Evolutionary conservation across 1,140 invertebrate species (phyloP).

Genomic region (Leptinotarsa defecta): DNA sequence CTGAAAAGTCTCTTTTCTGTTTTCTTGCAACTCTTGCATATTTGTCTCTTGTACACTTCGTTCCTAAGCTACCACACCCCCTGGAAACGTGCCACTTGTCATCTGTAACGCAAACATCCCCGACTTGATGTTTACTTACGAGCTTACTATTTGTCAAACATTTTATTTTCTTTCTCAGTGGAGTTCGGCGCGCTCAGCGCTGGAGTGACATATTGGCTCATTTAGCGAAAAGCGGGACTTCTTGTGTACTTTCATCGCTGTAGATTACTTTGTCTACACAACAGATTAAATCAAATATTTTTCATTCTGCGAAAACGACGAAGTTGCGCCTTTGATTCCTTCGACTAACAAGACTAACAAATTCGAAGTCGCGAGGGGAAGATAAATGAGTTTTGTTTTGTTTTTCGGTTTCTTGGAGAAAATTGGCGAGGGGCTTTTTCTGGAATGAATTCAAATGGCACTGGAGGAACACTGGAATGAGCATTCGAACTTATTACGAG

Average conservation of each 20-base stretch:
- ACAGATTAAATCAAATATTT: slow-evolving; percentile 56
- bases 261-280: slow-evolving; percentile 55
- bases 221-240: slow-evolving; percentile 52
- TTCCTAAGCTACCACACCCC: not conserved
- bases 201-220: slow-evolving; percentile 55
- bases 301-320: slow-evolving; percentile 42
- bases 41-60: not conserved
- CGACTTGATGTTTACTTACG: slow-evolving; percentile 52
- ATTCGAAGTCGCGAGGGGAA: slow-evolving; percentile 16
- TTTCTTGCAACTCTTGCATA: no score
- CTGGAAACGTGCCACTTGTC: slow-evolving; percentile 17
- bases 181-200: slow-evolving; percentile 29
- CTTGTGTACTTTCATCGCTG: slow-evolving; percentile 56
- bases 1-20: no score
- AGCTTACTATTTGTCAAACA: slow-evolving; percentile 55
- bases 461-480: not conserved
- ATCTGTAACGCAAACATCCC: slow-evolving; percentile 20
- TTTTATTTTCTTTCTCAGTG: slow-evolving; percentile 54
- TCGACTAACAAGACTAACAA: slow-evolving; percentile 24
- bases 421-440: not conserved
- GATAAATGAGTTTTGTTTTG: slow-evolving; percentile 22
- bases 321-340: slow-evolving; percentile 24
- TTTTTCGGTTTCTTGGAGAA: not conserved
- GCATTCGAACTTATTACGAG: not conserved
- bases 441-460: not conserved